phyloP scores from a whole-genome alignment of 1,140 invertebrate genomes.

The Eriosoma lanigerum region DNA sequence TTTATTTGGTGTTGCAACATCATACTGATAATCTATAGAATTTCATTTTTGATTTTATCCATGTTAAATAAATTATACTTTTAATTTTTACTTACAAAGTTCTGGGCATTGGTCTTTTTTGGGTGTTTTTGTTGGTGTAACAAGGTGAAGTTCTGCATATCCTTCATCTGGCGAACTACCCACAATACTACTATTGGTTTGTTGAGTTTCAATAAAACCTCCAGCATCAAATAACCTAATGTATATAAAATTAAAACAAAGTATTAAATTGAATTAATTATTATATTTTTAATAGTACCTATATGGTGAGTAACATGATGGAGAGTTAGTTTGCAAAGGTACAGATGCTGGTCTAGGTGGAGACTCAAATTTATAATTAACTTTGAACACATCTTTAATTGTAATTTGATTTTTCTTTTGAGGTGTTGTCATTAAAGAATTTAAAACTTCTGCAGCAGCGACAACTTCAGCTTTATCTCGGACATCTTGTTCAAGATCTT shows the following conservation, averaged over 20 bases:
- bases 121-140: constrained; percentile 32
- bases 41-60: neutral
- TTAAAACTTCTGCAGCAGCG: constrained; percentile 46
- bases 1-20: constrained; percentile 27
- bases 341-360: constrained; percentile 55
- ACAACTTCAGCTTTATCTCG: constrained; percentile 40
- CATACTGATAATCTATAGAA: constrained; percentile 31
- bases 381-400: constrained; percentile 27
- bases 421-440: constrained; percentile 45
- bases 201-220: constrained; percentile 40
- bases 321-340: constrained; percentile 51
- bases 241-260: neutral
- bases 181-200: constrained; percentile 32
- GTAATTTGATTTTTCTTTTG: constrained; percentile 34
- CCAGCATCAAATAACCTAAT: constrained; percentile 39
- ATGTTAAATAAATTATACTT: neutral
- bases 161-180: constrained; percentile 48
- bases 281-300: neutral
- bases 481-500: constrained; percentile 36
- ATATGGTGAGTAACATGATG: constrained; percentile 44
- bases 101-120: constrained; percentile 11
- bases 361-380: constrained; percentile 53
- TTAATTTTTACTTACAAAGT: constrained; percentile 11
- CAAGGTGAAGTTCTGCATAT: constrained; percentile 32
- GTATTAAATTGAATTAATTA: neutral